These are phyloP conservation scores for Pygoscelis adeliae DNA, from an alignment of 2,113 vertebrate genomes.

Conservation along the genomic window DNA sequence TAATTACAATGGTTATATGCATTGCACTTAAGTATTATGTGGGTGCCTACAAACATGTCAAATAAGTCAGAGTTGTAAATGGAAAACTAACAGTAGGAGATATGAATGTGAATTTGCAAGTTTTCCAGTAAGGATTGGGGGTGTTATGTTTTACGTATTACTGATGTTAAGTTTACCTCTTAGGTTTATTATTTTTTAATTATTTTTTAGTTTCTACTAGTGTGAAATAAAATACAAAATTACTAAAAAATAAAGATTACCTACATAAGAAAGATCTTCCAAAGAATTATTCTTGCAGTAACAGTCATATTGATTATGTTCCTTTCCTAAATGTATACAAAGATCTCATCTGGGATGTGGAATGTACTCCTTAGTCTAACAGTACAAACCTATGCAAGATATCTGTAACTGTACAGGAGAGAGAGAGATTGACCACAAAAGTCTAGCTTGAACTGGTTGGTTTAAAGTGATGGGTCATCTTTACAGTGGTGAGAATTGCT, in stretches of 20 bases:
- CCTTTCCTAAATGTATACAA: not conserved
- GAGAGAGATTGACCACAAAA: not conserved
- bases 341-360: not conserved
- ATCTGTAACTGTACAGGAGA: not conserved
- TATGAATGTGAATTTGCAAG: not conserved
- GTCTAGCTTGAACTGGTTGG: not conserved
- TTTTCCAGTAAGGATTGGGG: not conserved
- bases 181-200: not conserved
- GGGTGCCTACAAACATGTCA: not conserved
- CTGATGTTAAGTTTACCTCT: not conserved
- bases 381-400: not conserved
- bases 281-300: not conserved
- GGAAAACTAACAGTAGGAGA: not conserved
- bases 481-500: not conserved
- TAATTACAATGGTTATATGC: not conserved
- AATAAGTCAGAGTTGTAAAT: not conserved
- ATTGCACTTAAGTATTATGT: not conserved
- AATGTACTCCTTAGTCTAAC: not conserved
- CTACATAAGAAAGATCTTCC: not conserved
- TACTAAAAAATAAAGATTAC: not conserved
- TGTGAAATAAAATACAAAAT: not conserved
- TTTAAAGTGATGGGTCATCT: not conserved
- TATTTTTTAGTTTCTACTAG: not conserved
- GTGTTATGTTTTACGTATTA: not conserved
- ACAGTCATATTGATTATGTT: not conserved